A percentile compares a stretch with the other conserved stretches of the same genome.
phyloP scores from a whole-genome alignment of 2,888 invertebrate species.

The Nowickia ferox region DNA sequence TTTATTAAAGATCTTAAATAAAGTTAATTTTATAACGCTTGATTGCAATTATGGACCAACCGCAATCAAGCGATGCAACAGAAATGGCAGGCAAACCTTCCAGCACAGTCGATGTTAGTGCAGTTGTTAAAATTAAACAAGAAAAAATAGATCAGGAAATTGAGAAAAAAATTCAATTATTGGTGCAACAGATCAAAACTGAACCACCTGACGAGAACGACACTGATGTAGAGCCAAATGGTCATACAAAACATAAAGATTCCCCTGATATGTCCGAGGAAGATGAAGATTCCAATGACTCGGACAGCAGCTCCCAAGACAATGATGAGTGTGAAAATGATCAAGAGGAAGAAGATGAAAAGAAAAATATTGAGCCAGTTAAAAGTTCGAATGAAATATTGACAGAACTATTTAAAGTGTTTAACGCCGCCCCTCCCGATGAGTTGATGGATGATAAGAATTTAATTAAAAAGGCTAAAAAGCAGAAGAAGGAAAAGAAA shows the following conservation, averaged over 20 bases:
- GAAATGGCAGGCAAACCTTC: constrained; percentile 13
- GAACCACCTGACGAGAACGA: constrained; percentile 54
- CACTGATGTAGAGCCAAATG: constrained; percentile 2
- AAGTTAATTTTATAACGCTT: not conserved
- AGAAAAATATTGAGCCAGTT: constrained; percentile 80
- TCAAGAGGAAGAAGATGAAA: constrained; percentile 75
- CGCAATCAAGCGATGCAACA: not conserved
- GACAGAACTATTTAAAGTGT: constrained; percentile 89
- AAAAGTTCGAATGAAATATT: constrained; percentile 87
- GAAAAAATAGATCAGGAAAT: constrained; percentile 81
- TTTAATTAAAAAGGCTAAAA: constrained; percentile 77
- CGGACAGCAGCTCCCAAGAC: constrained; percentile 46
- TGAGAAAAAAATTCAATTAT: constrained; percentile 77
- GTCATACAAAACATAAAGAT: constrained; percentile 39
- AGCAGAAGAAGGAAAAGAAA: constrained; percentile 79
- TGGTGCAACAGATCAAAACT: constrained; percentile 47
- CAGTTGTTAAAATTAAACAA: constrained; percentile 77
- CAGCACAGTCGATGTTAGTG: not conserved
- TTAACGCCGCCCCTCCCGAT: constrained; percentile 88
- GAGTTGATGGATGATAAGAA: constrained; percentile 83
- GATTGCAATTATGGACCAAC: constrained; percentile 39
- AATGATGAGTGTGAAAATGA: constrained; percentile 35
- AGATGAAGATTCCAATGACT: constrained; percentile 54
- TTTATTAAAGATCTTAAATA: not conserved
- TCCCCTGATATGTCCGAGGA: constrained; percentile 29